Evolutionary conservation across 2,888 invertebrate species (phyloP).

Genomic region (Drepanosiphum platanoidis): DNA sequence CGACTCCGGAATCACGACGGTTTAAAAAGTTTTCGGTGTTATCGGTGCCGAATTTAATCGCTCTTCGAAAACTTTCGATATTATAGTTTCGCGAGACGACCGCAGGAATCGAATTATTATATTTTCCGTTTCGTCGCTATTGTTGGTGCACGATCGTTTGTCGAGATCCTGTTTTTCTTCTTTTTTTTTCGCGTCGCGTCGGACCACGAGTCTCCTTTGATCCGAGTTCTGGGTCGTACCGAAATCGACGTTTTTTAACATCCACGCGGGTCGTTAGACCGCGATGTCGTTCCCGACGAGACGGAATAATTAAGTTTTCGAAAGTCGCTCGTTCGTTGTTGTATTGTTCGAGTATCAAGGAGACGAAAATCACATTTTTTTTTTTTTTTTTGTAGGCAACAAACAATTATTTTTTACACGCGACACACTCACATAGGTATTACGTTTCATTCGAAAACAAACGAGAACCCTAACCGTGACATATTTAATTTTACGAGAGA

Average conservation of each 20-base stretch:
- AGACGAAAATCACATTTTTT: too few relatives aligned
- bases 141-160: neutral
- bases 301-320: neutral
- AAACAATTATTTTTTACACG: too few relatives aligned
- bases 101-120: neutral
- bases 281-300: too few relatives aligned
- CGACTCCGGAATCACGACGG: neutral
- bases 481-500: neutral
- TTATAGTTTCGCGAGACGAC: neutral
- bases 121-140: neutral
- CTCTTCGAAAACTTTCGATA: neutral
- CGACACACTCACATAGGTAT: too few relatives aligned
- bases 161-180: neutral
- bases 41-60: neutral
- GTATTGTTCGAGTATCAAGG: too few relatives aligned
- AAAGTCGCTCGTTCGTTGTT: too few relatives aligned
- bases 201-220: neutral
- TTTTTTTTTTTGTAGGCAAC: too few relatives aligned
- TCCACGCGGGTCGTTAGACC: too few relatives aligned
- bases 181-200: neutral
- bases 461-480: neutral
- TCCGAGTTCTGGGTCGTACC: neutral
- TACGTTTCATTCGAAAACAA: neutral
- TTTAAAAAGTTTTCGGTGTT: slow-evolving; percentile 35
- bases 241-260: neutral